Evolutionary conservation across 2,888 invertebrate species (phyloP).

Genomic region (Pheosia gnoma): DNA sequence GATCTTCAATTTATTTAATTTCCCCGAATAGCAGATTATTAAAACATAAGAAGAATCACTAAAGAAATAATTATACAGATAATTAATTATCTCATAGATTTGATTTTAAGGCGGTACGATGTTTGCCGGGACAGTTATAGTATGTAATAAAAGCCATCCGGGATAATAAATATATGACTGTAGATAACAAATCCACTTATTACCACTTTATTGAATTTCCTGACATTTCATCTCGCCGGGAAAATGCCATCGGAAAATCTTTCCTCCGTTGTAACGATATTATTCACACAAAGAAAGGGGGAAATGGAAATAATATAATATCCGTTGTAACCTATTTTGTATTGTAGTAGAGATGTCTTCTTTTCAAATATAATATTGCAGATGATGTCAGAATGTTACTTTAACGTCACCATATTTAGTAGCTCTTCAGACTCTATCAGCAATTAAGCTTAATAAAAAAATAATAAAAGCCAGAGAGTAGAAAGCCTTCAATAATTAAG

Average conservation of each 20-base stretch:
- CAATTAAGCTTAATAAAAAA: conserved; percentile 8
- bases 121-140: neutral
- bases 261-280: conserved; percentile 50
- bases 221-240: conserved; percentile 59
- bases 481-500: conserved; percentile 35
- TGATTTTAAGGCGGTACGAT: neutral
- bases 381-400: too few relatives aligned
- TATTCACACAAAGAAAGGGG: conserved; percentile 48
- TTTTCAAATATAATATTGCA: too few relatives aligned
- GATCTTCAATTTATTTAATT: too few relatives aligned
- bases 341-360: neutral
- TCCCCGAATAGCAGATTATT: too few relatives aligned
- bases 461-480: conserved; percentile 12
- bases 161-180: conserved; percentile 65
- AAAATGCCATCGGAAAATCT: conserved; percentile 54
- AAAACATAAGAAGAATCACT: too few relatives aligned
- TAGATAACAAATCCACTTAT: conserved; percentile 66
- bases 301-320: conserved; percentile 37
- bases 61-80: too few relatives aligned
- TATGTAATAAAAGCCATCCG: conserved; percentile 54
- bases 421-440: neutral
- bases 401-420: too few relatives aligned
- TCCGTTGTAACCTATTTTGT: conserved; percentile 4
- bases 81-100: too few relatives aligned
- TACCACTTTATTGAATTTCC: conserved; percentile 74